These are phyloP conservation scores for Theonella swinhoei DNA, from an alignment of 37 sponge, comb jelly and placozoan species.

Conservation along the genomic window DNA sequence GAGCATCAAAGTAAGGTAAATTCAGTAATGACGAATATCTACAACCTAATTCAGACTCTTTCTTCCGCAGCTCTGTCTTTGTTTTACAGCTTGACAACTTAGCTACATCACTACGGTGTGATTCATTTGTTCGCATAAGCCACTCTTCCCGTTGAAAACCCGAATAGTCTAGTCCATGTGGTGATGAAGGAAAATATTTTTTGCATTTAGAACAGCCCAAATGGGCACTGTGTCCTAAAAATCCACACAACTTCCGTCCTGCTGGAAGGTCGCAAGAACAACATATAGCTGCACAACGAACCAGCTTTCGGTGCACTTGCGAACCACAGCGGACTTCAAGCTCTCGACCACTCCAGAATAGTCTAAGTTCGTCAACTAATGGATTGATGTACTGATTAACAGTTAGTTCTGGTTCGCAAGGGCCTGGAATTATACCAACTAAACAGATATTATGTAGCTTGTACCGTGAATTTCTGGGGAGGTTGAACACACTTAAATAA, in stretches of 20 bases:
- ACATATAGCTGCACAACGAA: background rate
- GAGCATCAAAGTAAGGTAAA: slow-evolving; percentile 47
- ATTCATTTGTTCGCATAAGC: slow-evolving; percentile 8
- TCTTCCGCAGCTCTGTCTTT: background rate
- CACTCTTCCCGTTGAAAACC: slow-evolving; percentile 31
- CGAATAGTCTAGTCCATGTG: slow-evolving; percentile 22
- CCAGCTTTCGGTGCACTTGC: background rate
- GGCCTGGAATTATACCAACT: slow-evolving; percentile 25
- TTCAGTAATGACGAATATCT: slow-evolving; percentile 26
- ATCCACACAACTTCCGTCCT: slow-evolving; percentile 55
- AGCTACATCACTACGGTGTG: background rate
- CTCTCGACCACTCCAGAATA: slow-evolving; percentile 18
- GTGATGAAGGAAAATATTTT: slow-evolving; percentile 2
- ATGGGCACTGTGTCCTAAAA: no score
- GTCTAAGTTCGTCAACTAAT: slow-evolving; percentile 27
- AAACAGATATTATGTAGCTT: slow-evolving; percentile 27
- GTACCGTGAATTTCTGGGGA: slow-evolving; percentile 24
- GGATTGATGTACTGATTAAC: slow-evolving; percentile 19
- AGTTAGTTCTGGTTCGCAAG: background rate
- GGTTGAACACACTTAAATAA: slow-evolving; percentile 20
- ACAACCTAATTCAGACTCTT: slow-evolving; percentile 26
- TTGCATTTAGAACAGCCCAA: slow-evolving; percentile 46
- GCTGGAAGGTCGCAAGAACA: slow-evolving; percentile 46
- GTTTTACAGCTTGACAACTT: background rate
- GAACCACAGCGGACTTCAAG: background rate